phyloP scores from a whole-genome alignment of 2,888 invertebrate species.

The Sacculina carcini region DNA sequence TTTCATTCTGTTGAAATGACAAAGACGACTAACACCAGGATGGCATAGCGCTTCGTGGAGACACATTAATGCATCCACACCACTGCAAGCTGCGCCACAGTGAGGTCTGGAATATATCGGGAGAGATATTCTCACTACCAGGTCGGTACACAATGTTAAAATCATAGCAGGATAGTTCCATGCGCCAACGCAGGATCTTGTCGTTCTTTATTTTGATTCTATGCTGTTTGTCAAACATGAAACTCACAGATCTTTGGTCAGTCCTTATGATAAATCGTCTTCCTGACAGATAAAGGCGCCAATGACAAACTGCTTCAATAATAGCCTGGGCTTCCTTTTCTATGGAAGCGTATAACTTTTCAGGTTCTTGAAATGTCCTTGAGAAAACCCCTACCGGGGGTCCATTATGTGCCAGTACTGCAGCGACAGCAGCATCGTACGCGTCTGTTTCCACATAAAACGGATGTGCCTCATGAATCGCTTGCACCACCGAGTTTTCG shows the following conservation, averaged over 20 bases:
- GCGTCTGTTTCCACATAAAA: slow-evolving; percentile 6
- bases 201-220: slow-evolving; percentile 8
- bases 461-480: slow-evolving; percentile 4
- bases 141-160: slow-evolving; percentile 4
- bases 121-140: slow-evolving; percentile 3
- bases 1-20: neutral
- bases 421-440: slow-evolving; percentile 4
- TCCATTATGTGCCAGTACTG: slow-evolving; percentile 2
- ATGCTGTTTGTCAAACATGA: too few species aligned
- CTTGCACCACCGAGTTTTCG: too few species aligned
- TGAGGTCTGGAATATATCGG: slow-evolving; percentile 1
- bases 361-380: too few species aligned
- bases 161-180: slow-evolving; percentile 6
- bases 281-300: slow-evolving; percentile 5
- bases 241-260: too few species aligned
- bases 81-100: slow-evolving; percentile 2
- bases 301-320: slow-evolving; percentile 5
- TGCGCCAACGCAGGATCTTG: slow-evolving; percentile 5
- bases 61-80: neutral
- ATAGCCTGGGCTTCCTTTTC: too few species aligned
- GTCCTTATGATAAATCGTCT: slow-evolving; percentile 6
- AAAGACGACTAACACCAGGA: slow-evolving; percentile 5
- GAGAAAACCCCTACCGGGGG: slow-evolving; percentile 6
- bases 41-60: slow-evolving; percentile 8
- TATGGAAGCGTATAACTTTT: slow-evolving; percentile 1